phyloP scores from a whole-genome alignment of 2,888 invertebrate genomes.

The Iselma pallidipennis region DNA sequence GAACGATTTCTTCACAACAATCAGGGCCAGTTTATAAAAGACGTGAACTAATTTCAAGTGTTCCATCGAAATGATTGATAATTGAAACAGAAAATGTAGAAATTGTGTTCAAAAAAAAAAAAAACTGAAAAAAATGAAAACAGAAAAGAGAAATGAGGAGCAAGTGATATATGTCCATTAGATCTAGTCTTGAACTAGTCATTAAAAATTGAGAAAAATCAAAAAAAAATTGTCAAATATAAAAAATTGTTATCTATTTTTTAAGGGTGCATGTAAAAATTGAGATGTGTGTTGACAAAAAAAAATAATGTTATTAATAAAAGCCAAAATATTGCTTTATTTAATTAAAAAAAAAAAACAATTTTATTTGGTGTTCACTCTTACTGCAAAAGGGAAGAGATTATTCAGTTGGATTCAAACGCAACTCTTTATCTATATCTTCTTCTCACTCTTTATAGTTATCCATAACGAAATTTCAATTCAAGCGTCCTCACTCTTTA shows the following conservation, averaged over 20 bases:
- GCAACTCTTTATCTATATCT: too few species aligned
- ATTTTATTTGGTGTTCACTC: too few species aligned
- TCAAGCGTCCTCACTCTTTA: too few species aligned
- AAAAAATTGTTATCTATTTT: conserved; percentile 42
- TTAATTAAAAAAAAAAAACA: neutral
- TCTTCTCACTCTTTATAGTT: too few species aligned
- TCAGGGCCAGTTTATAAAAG: conserved; percentile 72
- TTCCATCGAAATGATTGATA: conserved; percentile 58
- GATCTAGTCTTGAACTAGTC: conserved; percentile 36
- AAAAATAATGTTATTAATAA: neutral
- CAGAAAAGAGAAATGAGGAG: too few species aligned
- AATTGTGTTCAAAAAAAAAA: conserved; percentile 39
- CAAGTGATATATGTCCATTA: conserved; percentile 37
- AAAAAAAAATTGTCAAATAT: conserved; percentile 32
- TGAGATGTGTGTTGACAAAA: conserved; percentile 32
- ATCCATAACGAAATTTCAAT: too few species aligned
- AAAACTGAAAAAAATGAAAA: too few species aligned
- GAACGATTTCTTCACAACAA: conserved; percentile 40
- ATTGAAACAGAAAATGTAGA: conserved; percentile 7
- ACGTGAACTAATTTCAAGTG: conserved; percentile 80
- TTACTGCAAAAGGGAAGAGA: too few species aligned
- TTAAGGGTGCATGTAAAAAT: conserved; percentile 37
- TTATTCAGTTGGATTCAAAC: too few species aligned
- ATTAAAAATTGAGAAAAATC: neutral
- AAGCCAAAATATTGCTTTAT: neutral